Conservation (phyloP, 2,888 invertebrate species). For the Sphecodes monilicornis region DNA sequence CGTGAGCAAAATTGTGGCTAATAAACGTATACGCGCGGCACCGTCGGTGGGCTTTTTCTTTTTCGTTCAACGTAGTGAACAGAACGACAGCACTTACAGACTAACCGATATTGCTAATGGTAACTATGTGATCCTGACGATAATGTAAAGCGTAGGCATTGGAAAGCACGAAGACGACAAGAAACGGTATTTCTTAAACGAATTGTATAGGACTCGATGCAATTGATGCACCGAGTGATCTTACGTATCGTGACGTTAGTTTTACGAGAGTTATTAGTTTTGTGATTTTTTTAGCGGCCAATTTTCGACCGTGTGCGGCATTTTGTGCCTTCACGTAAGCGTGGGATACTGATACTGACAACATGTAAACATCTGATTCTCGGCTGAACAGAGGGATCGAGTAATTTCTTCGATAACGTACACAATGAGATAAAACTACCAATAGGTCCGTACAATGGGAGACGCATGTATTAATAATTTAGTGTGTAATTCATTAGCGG, state of each 20-base stretch:
- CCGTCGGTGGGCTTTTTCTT: constrained; percentile 19
- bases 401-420: constrained; percentile 13
- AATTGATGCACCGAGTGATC: constrained; percentile 47
- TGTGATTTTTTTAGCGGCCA: constrained; percentile 75
- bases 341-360: constrained; percentile 84
- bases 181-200: constrained; percentile 60
- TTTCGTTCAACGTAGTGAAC: constrained; percentile 35
- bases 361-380: constrained; percentile 82
- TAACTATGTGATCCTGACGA: constrained; percentile 64
- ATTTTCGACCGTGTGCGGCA: constrained; percentile 83
- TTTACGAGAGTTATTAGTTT: constrained; percentile 65
- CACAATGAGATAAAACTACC: neutral
- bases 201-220: constrained; percentile 29
- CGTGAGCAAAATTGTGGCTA: constrained; percentile 17
- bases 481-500: constrained; percentile 11
- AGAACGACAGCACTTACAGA: constrained; percentile 57
- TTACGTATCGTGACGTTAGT: constrained; percentile 61
- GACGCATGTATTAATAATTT: neutral
- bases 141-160: constrained; percentile 71
- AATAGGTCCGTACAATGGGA: constrained; percentile 4
- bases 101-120: constrained; percentile 54
- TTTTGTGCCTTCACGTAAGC: constrained; percentile 84
- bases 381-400: constrained; percentile 79
- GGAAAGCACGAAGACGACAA: constrained; percentile 72
- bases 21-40: constrained; percentile 10